Evolutionary conservation across 2,797 vertebrate genomes (phyloP).

Genomic region (Acanthornis magna): DNA sequence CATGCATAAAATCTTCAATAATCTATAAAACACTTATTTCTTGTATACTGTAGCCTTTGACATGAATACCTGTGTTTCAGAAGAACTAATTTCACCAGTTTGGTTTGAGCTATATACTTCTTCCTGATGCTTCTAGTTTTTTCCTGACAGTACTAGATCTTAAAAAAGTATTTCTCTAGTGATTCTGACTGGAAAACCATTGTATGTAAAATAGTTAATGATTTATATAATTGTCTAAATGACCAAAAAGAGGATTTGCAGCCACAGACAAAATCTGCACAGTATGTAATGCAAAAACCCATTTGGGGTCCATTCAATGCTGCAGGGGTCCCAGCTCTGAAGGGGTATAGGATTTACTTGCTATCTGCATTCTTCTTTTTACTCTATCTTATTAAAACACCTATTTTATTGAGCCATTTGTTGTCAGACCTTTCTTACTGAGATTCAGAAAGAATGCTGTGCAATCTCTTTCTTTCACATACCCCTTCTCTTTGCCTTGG

Average conservation of each 20-base stretch:
- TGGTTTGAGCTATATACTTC: not conserved
- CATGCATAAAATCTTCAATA: not conserved
- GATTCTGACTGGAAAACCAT: not conserved
- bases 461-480: not conserved
- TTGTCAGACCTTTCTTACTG: not conserved
- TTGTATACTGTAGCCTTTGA: not conserved
- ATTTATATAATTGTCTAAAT: not conserved
- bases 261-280: not conserved
- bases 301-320: not conserved
- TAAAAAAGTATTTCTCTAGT: not conserved
- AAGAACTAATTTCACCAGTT: not conserved
- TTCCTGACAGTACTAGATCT: not conserved
- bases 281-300: accelerated
- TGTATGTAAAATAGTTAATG: not conserved
- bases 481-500: accelerated
- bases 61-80: not conserved
- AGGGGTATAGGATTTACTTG: not conserved
- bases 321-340: not conserved
- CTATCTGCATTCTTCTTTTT: not conserved
- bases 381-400: not conserved
- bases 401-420: not conserved
- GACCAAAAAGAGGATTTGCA: not conserved
- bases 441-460: not conserved
- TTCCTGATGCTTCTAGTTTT: not conserved
- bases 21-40: not conserved